These are phyloP conservation scores for Erynnis tages DNA, from an alignment of 2,888 invertebrate genomes.

Conservation along the genomic window DNA sequence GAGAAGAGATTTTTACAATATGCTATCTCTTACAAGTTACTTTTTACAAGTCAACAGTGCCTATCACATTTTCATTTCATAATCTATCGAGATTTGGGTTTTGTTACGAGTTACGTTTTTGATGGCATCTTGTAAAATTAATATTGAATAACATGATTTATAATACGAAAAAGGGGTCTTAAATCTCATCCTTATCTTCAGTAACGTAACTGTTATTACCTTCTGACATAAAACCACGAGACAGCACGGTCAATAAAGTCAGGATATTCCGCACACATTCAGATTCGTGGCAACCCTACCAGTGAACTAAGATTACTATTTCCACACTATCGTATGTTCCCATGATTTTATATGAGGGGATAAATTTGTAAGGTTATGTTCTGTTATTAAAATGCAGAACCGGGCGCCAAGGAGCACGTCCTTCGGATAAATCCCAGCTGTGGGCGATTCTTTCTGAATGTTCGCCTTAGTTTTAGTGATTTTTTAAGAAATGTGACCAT, in stretches of 20 bases:
- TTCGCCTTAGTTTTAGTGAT: slow-evolving; percentile 2
- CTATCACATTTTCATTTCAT: no score
- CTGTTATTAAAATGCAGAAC: slow-evolving; percentile 25
- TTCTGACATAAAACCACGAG: neutral
- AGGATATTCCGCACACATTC: neutral
- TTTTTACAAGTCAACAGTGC: no score
- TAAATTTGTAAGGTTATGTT: slow-evolving; percentile 24
- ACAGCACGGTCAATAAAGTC: neutral
- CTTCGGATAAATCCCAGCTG: slow-evolving; percentile 12
- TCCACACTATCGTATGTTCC: slow-evolving; percentile 25
- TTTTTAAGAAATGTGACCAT: slow-evolving; percentile 1
- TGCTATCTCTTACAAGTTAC: no score
- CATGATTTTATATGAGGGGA: slow-evolving; percentile 25
- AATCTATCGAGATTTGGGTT: no score
- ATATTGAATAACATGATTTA: no score
- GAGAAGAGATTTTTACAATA: no score
- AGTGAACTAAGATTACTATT: slow-evolving; percentile 19
- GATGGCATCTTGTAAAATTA: no score
- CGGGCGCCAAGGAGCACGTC: slow-evolving; percentile 15
- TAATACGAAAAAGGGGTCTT: no score
- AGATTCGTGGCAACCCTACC: slow-evolving; percentile 7
- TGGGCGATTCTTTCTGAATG: slow-evolving; percentile 18
- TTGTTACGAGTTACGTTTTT: no score
- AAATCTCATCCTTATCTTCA: neutral
- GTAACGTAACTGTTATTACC: no score